Conservation (phyloP, 2,888 invertebrate species). For the Leptinotarsa rubiginosa region DNA sequence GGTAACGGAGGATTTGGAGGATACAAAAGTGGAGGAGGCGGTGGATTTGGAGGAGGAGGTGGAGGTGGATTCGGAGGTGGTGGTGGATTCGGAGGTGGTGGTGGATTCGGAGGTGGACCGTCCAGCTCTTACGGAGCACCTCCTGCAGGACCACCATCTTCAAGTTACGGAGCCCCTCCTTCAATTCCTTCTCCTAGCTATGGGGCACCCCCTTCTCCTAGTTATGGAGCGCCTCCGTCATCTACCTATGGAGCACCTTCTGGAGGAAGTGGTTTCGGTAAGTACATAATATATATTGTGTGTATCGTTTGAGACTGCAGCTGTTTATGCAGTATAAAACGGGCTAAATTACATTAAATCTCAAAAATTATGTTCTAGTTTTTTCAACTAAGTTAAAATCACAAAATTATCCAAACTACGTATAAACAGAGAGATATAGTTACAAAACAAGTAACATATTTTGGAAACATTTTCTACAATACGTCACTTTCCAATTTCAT, state of each 20-base stretch:
- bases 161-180: constrained; percentile 62
- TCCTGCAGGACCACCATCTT: constrained; percentile 59
- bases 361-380: too few relatives aligned
- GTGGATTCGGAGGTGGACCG: constrained; percentile 39
- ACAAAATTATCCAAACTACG: too few relatives aligned
- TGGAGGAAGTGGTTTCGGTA: constrained; percentile 51
- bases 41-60: constrained; percentile 34
- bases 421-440: too few relatives aligned
- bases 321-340: too few relatives aligned
- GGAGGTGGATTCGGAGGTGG: constrained; percentile 26
- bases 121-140: constrained; percentile 61
- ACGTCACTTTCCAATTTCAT: too few relatives aligned
- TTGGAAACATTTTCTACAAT: too few relatives aligned
- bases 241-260: constrained; percentile 58
- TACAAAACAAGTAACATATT: too few relatives aligned
- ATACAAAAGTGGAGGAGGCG: constrained; percentile 59
- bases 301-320: too few relatives aligned
- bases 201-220: constrained; percentile 61
- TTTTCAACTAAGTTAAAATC: too few relatives aligned
- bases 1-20: constrained; percentile 33
- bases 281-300: constrained; percentile 27
- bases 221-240: constrained; percentile 65
- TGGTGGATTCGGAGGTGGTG: constrained; percentile 58
- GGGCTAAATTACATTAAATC: too few relatives aligned
- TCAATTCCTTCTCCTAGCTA: constrained; percentile 53